phyloP scores from a whole-genome alignment of 2,797 vertebrate species.

The Chelmon rostratus region DNA sequence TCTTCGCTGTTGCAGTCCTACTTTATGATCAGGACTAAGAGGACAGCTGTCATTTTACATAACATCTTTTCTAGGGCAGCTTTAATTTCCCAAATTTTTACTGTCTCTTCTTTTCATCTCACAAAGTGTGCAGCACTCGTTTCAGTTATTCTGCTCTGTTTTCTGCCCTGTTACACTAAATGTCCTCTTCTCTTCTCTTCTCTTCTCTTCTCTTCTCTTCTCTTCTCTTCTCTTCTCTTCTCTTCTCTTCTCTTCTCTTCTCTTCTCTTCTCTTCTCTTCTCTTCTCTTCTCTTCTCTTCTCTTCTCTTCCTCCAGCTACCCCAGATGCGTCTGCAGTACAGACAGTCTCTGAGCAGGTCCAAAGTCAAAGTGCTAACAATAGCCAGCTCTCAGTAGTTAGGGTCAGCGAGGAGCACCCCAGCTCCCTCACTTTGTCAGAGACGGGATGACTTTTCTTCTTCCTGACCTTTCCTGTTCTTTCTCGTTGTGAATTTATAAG shows the following conservation, averaged over 20 bases:
- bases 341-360: slow-evolving; percentile 88
- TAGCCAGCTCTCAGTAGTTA: slow-evolving; percentile 82
- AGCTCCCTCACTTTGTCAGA: slow-evolving; percentile 73
- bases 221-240: slow-evolving; percentile 17
- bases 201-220: slow-evolving; percentile 10
- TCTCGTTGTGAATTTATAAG: background rate
- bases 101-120: slow-evolving; percentile 25
- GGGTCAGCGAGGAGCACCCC: slow-evolving; percentile 86
- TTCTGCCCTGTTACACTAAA: slow-evolving; percentile 43
- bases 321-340: slow-evolving; percentile 82
- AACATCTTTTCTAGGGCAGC: slow-evolving; percentile 13
- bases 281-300: slow-evolving; percentile 20
- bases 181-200: background rate
- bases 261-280: background rate
- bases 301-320: slow-evolving; percentile 69
- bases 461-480: slow-evolving; percentile 4
- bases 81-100: slow-evolving; percentile 20
- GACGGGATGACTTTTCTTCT: slow-evolving; percentile 59
- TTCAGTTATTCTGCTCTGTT: slow-evolving; percentile 41
- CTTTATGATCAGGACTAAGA: slow-evolving; percentile 9
- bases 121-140: slow-evolving; percentile 14
- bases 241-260: slow-evolving; percentile 24
- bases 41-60: slow-evolving; percentile 31
- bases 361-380: slow-evolving; percentile 77
- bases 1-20: background rate